phyloP scores from a whole-genome alignment of 2,888 invertebrate genomes.

The Parochlus steinenii region DNA sequence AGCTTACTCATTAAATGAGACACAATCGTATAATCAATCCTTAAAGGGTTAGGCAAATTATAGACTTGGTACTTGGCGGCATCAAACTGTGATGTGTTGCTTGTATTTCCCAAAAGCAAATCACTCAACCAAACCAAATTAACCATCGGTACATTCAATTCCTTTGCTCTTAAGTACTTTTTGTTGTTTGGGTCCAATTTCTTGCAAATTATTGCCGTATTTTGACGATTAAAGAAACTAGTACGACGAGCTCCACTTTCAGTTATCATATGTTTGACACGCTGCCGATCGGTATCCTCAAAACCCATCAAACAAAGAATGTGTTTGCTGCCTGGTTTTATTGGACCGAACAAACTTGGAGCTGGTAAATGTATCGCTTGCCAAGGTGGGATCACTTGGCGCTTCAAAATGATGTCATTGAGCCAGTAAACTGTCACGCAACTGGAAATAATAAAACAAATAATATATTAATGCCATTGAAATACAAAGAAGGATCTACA shows the following conservation, averaged over 20 bases:
- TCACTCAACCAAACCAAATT: conserved; percentile 91
- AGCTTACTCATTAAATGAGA: conserved; percentile 79
- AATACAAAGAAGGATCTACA: background rate
- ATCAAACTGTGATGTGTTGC: conserved; percentile 63
- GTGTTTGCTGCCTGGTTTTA: conserved; percentile 56
- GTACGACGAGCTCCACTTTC: conserved; percentile 73
- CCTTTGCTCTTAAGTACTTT: conserved; percentile 78
- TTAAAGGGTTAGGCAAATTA: conserved; percentile 58
- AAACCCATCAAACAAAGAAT: conserved; percentile 81
- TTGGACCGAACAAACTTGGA: conserved; percentile 42
- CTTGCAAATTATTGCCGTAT: conserved; percentile 58
- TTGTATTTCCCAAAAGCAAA: conserved; percentile 73
- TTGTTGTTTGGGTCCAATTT: conserved; percentile 56
- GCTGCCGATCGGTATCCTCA: conserved; percentile 64
- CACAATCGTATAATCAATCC: conserved; percentile 72
- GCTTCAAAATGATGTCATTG: conserved; percentile 73
- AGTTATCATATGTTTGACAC: conserved; percentile 70
- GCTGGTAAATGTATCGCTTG: conserved; percentile 83
- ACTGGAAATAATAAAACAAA: no score
- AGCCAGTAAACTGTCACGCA: conserved; percentile 80
- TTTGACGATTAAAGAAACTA: conserved; percentile 60
- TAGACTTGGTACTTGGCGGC: conserved; percentile 80
- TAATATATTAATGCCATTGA: background rate
- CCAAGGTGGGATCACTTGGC: conserved; percentile 83
- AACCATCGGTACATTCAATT: conserved; percentile 83